Conservation (phyloP, 1,140 invertebrate species). For the Meloidogyne chitwoodi region DNA sequence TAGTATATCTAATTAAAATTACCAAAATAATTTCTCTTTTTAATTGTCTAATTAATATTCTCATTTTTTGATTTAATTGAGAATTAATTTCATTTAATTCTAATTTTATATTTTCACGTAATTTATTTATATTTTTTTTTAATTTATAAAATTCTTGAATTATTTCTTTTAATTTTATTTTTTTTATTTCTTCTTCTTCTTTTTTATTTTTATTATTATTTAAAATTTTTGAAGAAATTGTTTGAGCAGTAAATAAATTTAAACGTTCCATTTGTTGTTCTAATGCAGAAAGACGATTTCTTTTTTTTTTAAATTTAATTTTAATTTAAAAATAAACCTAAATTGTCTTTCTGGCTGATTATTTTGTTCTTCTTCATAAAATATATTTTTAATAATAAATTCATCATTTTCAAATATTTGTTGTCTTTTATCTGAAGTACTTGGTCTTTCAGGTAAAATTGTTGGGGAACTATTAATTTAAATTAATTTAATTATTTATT, state of each 20-base stretch:
- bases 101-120: neutral
- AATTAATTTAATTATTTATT: neutral
- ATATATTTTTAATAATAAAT: neutral
- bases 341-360: neutral
- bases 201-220: neutral
- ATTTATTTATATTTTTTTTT: neutral
- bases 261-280: conserved; percentile 8
- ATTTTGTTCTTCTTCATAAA: neutral
- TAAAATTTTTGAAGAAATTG: neutral
- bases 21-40: neutral
- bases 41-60: neutral
- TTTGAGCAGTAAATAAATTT: neutral
- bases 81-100: neutral
- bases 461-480: neutral
- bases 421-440: conserved; percentile 5
- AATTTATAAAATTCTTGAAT: neutral
- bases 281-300: neutral
- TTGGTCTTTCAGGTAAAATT: conserved; percentile 1
- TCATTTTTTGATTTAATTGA: neutral
- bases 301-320: neutral
- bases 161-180: neutral
- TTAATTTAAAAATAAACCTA: neutral
- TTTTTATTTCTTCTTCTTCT: neutral
- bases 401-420: neutral
- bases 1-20: too few species aligned